These are phyloP conservation scores for Chiloscyllium plagiosum DNA, from an alignment of 2,113 vertebrate genomes.

Conservation along the genomic window DNA sequence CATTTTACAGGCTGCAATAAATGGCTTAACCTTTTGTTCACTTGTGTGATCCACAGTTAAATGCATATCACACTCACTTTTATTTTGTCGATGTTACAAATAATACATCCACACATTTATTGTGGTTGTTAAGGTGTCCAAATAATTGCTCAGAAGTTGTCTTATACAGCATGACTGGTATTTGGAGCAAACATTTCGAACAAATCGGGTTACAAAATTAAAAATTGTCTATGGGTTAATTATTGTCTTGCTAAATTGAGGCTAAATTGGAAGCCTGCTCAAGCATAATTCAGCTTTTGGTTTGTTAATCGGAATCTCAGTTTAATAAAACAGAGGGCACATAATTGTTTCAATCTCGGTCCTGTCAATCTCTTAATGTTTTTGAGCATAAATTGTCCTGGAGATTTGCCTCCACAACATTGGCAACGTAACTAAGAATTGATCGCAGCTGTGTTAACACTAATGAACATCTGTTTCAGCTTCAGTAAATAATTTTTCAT, in stretches of 20 bases:
- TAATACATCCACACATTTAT: not conserved
- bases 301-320: not conserved
- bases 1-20: not conserved
- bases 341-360: not conserved
- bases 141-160: not conserved
- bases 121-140: not conserved
- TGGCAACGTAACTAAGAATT: not conserved
- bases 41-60: not conserved
- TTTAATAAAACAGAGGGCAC: not conserved
- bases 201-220: not conserved
- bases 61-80: not conserved
- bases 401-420: conserved; percentile 12
- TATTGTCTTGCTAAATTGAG: not conserved
- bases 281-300: not conserved
- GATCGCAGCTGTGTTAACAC: conserved; percentile 14
- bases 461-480: conserved; percentile 19
- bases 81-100: not conserved
- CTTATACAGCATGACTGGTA: too few species aligned
- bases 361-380: not conserved
- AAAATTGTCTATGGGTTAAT: not conserved
- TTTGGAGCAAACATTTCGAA: not conserved
- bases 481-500: conserved; percentile 29
- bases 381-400: not conserved
- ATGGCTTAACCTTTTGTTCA: not conserved
- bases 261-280: not conserved